phyloP scores from a whole-genome alignment of 2,113 vertebrate species.

The Rhineura floridana region DNA sequence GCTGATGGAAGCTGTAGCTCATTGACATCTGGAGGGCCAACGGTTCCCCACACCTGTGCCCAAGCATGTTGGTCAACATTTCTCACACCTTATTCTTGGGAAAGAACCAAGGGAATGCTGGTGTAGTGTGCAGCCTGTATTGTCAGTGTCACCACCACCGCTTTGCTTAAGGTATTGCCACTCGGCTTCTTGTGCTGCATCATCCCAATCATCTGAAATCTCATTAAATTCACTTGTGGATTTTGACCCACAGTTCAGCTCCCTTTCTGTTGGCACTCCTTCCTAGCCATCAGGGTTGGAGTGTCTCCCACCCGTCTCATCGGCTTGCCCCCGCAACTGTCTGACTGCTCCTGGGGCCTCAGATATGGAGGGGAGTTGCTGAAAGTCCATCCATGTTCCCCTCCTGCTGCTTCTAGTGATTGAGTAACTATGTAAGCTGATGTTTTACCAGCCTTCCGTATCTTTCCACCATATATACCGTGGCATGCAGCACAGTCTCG shows the following conservation, averaged over 20 bases:
- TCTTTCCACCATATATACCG: neutral
- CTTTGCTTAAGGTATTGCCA: neutral
- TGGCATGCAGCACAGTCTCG: neutral
- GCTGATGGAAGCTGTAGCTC: no score
- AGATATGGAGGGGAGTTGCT: neutral
- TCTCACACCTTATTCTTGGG: neutral
- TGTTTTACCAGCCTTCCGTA: neutral
- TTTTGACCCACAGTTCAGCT: neutral
- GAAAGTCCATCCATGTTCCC: neutral
- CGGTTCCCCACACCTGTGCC: no score
- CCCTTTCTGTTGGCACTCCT: neutral
- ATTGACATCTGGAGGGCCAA: no score
- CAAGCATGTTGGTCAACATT: neutral
- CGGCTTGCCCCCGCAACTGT: neutral
- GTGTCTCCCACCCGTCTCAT: no score
- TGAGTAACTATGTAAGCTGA: neutral
- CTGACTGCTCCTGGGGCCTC: neutral
- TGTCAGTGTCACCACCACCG: neutral
- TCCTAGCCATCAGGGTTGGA: neutral
- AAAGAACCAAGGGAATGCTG: neutral
- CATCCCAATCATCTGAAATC: neutral
- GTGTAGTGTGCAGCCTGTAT: neutral
- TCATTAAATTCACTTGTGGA: neutral
- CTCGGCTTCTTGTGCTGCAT: neutral
- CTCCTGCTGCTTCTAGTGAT: neutral